Percentiles rank a stretch among this genome's conserved stretches.
Conservation (phyloP, 1,140 invertebrate species). For the Tenebrio molitor region DNA sequence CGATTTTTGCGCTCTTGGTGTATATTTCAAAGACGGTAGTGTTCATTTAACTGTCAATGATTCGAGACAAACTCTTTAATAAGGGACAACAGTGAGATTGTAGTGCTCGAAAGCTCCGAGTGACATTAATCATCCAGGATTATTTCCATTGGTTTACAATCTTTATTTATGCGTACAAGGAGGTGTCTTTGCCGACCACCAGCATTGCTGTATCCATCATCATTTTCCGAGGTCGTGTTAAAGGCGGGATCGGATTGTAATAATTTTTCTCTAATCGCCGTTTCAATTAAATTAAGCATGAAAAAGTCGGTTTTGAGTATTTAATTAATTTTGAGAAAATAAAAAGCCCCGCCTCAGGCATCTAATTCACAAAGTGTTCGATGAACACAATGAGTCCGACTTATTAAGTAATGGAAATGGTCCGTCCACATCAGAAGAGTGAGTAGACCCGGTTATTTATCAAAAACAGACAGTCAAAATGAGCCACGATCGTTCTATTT, state of each 20-base stretch:
- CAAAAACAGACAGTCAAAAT: conserved; percentile 40
- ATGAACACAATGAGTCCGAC: conserved; percentile 8
- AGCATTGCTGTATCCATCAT: conserved; percentile 26
- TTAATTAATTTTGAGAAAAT: conserved; percentile 18
- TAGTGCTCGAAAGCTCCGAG: conserved; percentile 1
- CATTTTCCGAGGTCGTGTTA: conserved; percentile 23
- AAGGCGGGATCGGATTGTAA: conserved; percentile 6
- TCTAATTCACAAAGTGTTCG: conserved; percentile 27
- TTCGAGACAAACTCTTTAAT: conserved; percentile 23
- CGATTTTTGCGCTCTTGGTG: conserved; percentile 27
- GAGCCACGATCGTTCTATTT: conserved; percentile 25
- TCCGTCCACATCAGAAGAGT: conserved; percentile 9
- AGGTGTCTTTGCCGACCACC: conserved; percentile 37
- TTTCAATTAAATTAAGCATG: conserved; percentile 20
- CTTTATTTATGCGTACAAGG: conserved; percentile 24
- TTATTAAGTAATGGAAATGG: conserved; percentile 42
- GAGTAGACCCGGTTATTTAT: conserved; percentile 17
- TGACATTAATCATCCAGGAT: conserved; percentile 27
- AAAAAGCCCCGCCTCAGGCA: not conserved
- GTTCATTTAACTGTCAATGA: conserved; percentile 20
- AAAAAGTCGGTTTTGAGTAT: conserved; percentile 7
- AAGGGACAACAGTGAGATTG: conserved; percentile 16
- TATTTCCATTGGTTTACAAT: conserved; percentile 26
- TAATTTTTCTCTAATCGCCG: conserved; percentile 22
- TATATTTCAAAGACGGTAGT: conserved; percentile 10